These are phyloP conservation scores for Sinocyclocheilus anshuiensis DNA, from an alignment of 2,113 vertebrate species.

Conservation along the genomic window DNA sequence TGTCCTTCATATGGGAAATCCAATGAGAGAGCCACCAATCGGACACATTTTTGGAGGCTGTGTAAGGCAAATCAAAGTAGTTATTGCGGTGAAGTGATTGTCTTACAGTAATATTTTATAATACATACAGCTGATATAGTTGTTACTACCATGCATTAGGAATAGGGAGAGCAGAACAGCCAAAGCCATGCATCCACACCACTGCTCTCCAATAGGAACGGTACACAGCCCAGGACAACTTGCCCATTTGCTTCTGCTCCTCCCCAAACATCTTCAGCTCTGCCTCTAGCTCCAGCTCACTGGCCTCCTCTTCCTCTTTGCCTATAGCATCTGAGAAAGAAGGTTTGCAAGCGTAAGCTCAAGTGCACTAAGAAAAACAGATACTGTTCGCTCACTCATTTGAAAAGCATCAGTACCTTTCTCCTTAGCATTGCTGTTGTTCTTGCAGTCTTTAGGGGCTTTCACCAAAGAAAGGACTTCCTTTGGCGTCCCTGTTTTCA, in stretches of 20 bases:
- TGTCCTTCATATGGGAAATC: constrained; percentile 82
- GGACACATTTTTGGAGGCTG: constrained; percentile 88
- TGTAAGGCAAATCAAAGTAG: not conserved
- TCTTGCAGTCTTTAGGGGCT: constrained; percentile 69
- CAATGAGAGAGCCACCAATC: constrained; percentile 98
- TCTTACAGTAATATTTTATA: not conserved
- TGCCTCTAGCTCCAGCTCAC: constrained; percentile 50
- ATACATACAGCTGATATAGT: not conserved
- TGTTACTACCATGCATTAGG: constrained; percentile 90
- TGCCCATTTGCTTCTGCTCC: constrained; percentile 89
- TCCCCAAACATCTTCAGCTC: constrained; percentile 62
- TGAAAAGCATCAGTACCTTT: constrained; percentile 68
- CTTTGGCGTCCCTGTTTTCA: constrained; percentile 82
- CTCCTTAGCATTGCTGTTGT: constrained; percentile 58
- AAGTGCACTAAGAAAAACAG: not conserved
- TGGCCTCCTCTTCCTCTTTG: constrained; percentile 53
- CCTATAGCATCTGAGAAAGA: constrained; percentile 49
- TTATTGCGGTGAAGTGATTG: not conserved
- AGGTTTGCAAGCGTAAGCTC: not conserved
- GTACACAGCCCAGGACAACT: constrained; percentile 87
- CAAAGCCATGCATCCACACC: constrained; percentile 76
- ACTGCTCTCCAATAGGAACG: constrained; percentile 86
- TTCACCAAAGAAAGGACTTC: constrained; percentile 87
- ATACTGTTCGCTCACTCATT: not conserved
- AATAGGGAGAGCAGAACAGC: constrained; percentile 83